Conservation (phyloP, 1,140 invertebrate genomes). For the Battus philenor region DNA sequence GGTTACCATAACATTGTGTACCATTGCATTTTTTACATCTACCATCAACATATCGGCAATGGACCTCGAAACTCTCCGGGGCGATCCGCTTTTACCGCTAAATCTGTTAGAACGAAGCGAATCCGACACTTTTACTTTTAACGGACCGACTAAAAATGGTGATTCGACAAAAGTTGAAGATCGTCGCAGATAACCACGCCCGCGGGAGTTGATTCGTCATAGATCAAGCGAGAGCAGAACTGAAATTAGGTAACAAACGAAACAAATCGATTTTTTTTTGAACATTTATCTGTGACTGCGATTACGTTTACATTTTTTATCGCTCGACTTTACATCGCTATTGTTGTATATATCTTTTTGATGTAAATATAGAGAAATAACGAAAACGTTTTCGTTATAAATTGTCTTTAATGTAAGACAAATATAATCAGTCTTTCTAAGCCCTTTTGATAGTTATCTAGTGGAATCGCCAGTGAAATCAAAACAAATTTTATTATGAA, state of each 20-base stretch:
- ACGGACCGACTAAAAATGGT: constrained; percentile 36
- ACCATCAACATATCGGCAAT: too few relatives aligned
- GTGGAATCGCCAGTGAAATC: background rate
- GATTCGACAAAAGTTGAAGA: constrained; percentile 39
- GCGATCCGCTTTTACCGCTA: constrained; percentile 29
- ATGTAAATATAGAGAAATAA: background rate
- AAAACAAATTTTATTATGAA: background rate
- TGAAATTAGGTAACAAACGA: background rate
- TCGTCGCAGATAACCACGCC: constrained; percentile 16
- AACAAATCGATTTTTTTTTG: background rate
- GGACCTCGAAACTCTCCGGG: too few relatives aligned
- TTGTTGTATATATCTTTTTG: too few relatives aligned
- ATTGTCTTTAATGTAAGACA: background rate
- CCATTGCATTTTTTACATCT: too few relatives aligned
- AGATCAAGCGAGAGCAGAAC: constrained; percentile 3
- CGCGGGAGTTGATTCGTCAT: constrained; percentile 21
- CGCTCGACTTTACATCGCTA: too few relatives aligned
- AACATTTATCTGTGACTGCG: too few relatives aligned
- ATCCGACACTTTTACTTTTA: constrained; percentile 53
- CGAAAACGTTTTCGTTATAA: background rate
- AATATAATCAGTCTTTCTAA: background rate
- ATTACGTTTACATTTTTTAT: too few relatives aligned
- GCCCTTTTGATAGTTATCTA: background rate
- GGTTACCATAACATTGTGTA: too few relatives aligned
- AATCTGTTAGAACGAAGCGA: constrained; percentile 18